Base-by-base conservation (phyloP, 2,888 invertebrate genomes). In the Parnassius apollo region DNA sequence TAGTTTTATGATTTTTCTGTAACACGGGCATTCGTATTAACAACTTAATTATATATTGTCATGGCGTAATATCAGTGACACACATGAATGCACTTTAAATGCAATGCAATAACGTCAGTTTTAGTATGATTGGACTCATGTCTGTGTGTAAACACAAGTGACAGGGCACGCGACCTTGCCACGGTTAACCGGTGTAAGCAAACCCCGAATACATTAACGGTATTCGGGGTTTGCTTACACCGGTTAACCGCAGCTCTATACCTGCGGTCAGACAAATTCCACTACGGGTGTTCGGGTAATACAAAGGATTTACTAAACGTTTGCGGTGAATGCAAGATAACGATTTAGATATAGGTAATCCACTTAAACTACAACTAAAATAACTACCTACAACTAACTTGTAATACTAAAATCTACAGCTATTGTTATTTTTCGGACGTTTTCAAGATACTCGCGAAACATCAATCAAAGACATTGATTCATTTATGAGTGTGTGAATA, bases 151-250 rank as follows among this genome's bases (percentile, higher is more conserved):
- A 58, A 62, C 57, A 58, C 18, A 12, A 53, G 62, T 48, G 68
- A 64, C 67, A 66, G 68, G 66, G 69, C 67, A 59, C 68, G 65
- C 69, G 81, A 75, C 86, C 86, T 86, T 85, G 86, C 69, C 65
- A 62, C 66, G 66, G 70, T 68, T 72, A 73, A 67, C 60, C 75
- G 73, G 71, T 74, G 63, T 76, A 76, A 77, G 74, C 78, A 76
- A 77, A 78, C 80, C 78, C 80, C 76, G 75, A 82, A 83, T 83
- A 76, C 82, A n/a, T n/a, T n/a, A n/a, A n/a, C n/a, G n/a, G n/a
- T n/a, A n/a, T n/a, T n/a, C n/a, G n/a, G n/a, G n/a, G n/a, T n/a
- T n/a, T n/a, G n/a, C n/a, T n/a, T n/a, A n/a, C n/a, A n/a, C n/a
- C n/a, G n/a, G n/a, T n/a, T n/a, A n/a, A n/a, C 71, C 68, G 63